phyloP scores from a whole-genome alignment of 2,888 invertebrate species.

The Hypselothyrea guttata region DNA sequence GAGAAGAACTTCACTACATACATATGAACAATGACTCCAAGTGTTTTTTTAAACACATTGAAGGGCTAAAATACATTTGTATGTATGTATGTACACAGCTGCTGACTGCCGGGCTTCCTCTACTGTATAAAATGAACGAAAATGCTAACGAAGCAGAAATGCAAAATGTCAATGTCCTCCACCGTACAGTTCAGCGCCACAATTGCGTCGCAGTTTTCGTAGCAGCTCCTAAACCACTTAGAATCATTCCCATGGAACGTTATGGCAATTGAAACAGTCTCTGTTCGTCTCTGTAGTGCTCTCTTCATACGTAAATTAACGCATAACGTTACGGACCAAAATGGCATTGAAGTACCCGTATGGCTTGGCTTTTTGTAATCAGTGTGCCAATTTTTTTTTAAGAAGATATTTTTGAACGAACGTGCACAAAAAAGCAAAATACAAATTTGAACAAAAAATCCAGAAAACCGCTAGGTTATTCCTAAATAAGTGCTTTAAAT shows the following conservation, averaged over 20 bases:
- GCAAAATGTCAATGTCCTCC: slow-evolving; percentile 82
- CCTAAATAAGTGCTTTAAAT: no score
- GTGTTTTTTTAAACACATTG: no score
- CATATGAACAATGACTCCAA: no score
- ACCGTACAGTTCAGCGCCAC: slow-evolving; percentile 75
- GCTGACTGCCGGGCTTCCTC: slow-evolving; percentile 2
- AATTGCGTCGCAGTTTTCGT: slow-evolving; percentile 78
- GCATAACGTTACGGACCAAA: slow-evolving; percentile 43
- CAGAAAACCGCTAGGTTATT: no score
- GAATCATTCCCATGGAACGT: slow-evolving; percentile 56
- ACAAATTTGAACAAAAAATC: no score
- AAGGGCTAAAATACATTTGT: no score
- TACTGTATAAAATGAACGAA: slow-evolving; percentile 59
- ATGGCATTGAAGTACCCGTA: slow-evolving; percentile 20
- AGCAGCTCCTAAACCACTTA: slow-evolving; percentile 47
- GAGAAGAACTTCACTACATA: no score
- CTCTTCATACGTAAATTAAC: slow-evolving; percentile 45
- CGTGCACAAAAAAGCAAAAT: no score
- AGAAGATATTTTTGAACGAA: no score
- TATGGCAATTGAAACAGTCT: slow-evolving; percentile 57
- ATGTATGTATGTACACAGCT: slow-evolving; percentile 38
- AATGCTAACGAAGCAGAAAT: slow-evolving; percentile 78
- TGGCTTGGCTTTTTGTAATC: no score
- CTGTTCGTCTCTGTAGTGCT: slow-evolving; percentile 15
- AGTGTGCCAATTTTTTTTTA: no score